Conservation (phyloP, 2,113 vertebrate genomes). For the Panurus biarmicus region DNA sequence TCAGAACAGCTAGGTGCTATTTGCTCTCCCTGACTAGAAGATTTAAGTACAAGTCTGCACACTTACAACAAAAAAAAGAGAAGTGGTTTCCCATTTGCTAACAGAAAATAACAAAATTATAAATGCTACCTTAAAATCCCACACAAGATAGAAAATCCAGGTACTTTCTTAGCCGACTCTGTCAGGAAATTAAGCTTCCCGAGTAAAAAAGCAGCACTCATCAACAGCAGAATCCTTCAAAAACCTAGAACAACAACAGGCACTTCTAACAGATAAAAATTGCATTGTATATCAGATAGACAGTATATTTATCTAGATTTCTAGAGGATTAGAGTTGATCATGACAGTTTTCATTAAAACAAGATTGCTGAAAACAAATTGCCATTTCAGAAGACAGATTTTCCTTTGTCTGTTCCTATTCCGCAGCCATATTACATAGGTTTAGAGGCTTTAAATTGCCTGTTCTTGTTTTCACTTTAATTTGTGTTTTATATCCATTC, state of each 20-base stretch:
- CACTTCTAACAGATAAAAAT: conserved; percentile 31
- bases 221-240: background rate
- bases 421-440: background rate
- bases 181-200: conserved; percentile 7
- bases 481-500: background rate
- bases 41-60: background rate
- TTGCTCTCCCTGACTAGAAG: background rate
- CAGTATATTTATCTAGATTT: conserved; percentile 25
- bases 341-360: conserved; percentile 34
- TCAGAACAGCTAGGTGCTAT: background rate
- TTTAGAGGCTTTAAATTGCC: conserved; percentile 26
- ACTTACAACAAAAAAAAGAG: background rate
- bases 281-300: background rate
- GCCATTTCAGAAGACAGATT: conserved; percentile 8
- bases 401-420: background rate
- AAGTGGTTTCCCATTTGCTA: background rate
- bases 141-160: background rate
- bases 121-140: conserved; percentile 7
- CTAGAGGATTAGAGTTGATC: background rate
- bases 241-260: conserved; percentile 17
- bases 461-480: background rate
- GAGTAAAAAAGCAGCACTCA: background rate
- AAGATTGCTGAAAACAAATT: conserved; percentile 27
- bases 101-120: background rate
- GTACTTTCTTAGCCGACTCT: background rate